Evolutionary conservation across 1,140 invertebrate genomes (phyloP), one percentile per base, ranked within the genome.

Genomic region (Antheraea pernyi): DNA sequence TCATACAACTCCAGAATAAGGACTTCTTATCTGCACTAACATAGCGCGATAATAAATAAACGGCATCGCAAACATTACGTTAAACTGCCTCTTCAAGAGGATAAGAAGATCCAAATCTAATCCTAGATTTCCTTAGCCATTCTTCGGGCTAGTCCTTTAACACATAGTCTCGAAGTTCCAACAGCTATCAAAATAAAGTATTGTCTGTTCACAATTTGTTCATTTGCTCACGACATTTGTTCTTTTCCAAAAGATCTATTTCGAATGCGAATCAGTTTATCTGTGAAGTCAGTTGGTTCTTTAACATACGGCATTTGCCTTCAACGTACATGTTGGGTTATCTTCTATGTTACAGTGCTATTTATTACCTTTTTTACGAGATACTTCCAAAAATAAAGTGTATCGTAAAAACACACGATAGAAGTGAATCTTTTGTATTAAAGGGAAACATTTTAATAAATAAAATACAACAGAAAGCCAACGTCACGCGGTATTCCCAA

Each of bases 171-270:
- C 64, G 73, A 74, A 37, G 77, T 66, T 80, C 69, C 77, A 61
- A 61, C 9, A 9, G 60, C 74, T 75, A 72, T 74, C 78, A 77
- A 84, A 86, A 83, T 83, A 82, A 80, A 82, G 81, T 79, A 80
- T 84, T 83, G 82, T n/a, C n/a, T n/a, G n/a, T n/a, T n/a, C n/a
- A n/a, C n/a, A n/a, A n/a, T n/a, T n/a, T n/a, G n/a, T n/a, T n/a
- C n/a, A n/a, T 85, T 85, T 86, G 83, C 82, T 88, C 78, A 75
- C 76, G 72, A 81, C 81, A 83, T 88, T 89, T 86, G 85, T 89
- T 84, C 79, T 78, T 78, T 88, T 88, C 83, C 81, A 80, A 74
- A 82, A 86, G 86, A 89, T 89, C 83, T 86, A 88, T 89, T 87
- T 80, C 76, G 80, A 81, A 89, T 81, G 81, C 80, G 82, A 83